These are phyloP conservation scores for Epicauta chinensis DNA, from an alignment of 1,140 invertebrate genomes.

Conservation along the genomic window DNA sequence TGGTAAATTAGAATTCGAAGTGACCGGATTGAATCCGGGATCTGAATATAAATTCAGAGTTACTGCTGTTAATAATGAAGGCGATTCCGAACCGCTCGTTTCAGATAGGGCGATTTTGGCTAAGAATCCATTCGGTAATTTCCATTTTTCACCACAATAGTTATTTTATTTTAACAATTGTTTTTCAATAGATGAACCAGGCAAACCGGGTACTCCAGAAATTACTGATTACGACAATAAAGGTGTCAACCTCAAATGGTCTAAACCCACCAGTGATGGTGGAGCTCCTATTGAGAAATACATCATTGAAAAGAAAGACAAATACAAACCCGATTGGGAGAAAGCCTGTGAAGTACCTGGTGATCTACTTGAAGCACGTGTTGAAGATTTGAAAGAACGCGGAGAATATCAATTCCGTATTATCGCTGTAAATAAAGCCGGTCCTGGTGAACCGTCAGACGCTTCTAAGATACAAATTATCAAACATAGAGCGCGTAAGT, in stretches of 20 bases:
- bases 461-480: constrained; percentile 87
- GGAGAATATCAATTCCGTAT: constrained; percentile 94
- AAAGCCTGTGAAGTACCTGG: constrained; percentile 75
- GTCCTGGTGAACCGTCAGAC: constrained; percentile 87
- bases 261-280: constrained; percentile 83
- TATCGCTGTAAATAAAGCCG: constrained; percentile 94
- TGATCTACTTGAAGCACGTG: constrained; percentile 67
- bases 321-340: constrained; percentile 72
- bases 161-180: constrained; percentile 8
- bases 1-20: constrained; percentile 62
- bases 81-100: constrained; percentile 88
- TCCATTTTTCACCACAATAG: not conserved
- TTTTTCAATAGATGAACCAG: constrained; percentile 59
- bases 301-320: constrained; percentile 95
- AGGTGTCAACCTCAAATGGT: constrained; percentile 91
- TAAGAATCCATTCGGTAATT: constrained; percentile 93
- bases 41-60: constrained; percentile 96
- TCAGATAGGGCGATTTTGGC: constrained; percentile 79
- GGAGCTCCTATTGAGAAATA: constrained; percentile 95
- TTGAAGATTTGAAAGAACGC: constrained; percentile 83
- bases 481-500: constrained; percentile 82
- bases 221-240: constrained; percentile 91
- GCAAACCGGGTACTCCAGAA: constrained; percentile 84
- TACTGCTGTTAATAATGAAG: constrained; percentile 91
- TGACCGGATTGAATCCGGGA: constrained; percentile 85